phyloP scores from a whole-genome alignment of 30 jellyfish, hydroid and myxozoan genomes.

The Calvadosia cruxmelitensis region DNA sequence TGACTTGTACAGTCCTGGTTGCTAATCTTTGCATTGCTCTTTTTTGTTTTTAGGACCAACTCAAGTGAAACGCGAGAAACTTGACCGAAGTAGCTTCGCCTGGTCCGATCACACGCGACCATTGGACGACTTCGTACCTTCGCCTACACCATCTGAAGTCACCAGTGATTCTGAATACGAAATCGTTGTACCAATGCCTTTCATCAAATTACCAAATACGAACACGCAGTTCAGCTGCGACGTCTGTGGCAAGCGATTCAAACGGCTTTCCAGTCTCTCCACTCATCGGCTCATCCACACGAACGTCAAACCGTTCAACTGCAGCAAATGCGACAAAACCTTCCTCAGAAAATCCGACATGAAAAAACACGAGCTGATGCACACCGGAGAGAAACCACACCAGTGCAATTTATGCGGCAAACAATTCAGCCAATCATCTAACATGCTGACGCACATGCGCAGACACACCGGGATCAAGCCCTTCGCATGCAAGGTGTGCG shows the following conservation, averaged over 20 bases:
- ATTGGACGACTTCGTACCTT: background rate
- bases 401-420: slow-evolving; percentile 93
- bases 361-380: slow-evolving; percentile 96
- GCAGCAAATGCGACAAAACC: slow-evolving; percentile 75
- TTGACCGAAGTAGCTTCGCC: slow-evolving; percentile 1
- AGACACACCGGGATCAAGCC: slow-evolving; percentile 93
- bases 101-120: too few species aligned
- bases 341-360: slow-evolving; percentile 77
- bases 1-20: too few species aligned
- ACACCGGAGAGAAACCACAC: slow-evolving; percentile 86
- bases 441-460: slow-evolving; percentile 80
- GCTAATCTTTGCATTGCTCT: too few species aligned
- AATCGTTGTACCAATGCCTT: slow-evolving; percentile 30
- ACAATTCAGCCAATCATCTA: slow-evolving; percentile 86
- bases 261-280: slow-evolving; percentile 75
- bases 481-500: slow-evolving; percentile 83
- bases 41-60: background rate
- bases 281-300: slow-evolving; percentile 92
- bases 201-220: slow-evolving; percentile 14
- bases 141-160: background rate
- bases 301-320: slow-evolving; percentile 73
- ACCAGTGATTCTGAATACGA: slow-evolving; percentile 41
- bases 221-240: slow-evolving; percentile 49
- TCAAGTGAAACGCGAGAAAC: background rate
- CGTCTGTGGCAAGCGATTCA: slow-evolving; percentile 72